A percentile compares a stretch with the other conserved stretches of the same genome.
These are phyloP conservation scores for Toxonevra muliebris DNA, from an alignment of 2,888 invertebrate genomes.

Conservation along the genomic window DNA sequence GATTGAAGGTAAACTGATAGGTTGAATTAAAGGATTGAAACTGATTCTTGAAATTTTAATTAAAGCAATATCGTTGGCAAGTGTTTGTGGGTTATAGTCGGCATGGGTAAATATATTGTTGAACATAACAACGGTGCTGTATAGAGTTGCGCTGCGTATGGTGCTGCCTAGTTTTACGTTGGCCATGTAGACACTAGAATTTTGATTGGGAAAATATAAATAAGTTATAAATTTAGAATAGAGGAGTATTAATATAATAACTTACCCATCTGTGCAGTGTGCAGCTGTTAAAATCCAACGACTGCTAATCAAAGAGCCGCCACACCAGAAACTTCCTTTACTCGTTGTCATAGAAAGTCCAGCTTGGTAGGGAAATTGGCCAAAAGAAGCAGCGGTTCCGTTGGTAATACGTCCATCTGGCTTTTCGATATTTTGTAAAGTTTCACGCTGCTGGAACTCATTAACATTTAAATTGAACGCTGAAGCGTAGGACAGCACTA, in stretches of 20 bases:
- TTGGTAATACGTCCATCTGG: slow-evolving; percentile 19
- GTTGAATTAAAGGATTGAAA: slow-evolving; percentile 5
- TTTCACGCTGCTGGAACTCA: too few relatives aligned
- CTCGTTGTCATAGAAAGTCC: slow-evolving; percentile 3
- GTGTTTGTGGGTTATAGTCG: background rate
- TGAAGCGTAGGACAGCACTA: too few relatives aligned
- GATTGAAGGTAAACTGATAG: slow-evolving; percentile 42
- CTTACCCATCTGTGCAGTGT: slow-evolving; percentile 51
- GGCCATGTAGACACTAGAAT: background rate
- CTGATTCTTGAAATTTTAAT: slow-evolving; percentile 4
- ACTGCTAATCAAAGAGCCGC: slow-evolving; percentile 52
- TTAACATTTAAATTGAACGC: too few relatives aligned
- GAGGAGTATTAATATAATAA: background rate
- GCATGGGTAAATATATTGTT: slow-evolving; percentile 4
- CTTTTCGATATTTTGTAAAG: too few relatives aligned
- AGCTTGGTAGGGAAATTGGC: slow-evolving; percentile 25
- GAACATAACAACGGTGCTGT: background rate
- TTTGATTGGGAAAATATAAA: background rate
- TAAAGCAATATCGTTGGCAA: slow-evolving; percentile 16
- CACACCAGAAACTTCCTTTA: slow-evolving; percentile 57
- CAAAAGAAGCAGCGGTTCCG: slow-evolving; percentile 3
- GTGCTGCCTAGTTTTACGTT: slow-evolving; percentile 16
- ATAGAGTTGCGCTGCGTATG: background rate
- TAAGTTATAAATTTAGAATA: background rate
- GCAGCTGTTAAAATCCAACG: slow-evolving; percentile 58